Evolutionary conservation across 2,113 vertebrate genomes (phyloP).

Genomic region (Nycticorax nycticorax): DNA sequence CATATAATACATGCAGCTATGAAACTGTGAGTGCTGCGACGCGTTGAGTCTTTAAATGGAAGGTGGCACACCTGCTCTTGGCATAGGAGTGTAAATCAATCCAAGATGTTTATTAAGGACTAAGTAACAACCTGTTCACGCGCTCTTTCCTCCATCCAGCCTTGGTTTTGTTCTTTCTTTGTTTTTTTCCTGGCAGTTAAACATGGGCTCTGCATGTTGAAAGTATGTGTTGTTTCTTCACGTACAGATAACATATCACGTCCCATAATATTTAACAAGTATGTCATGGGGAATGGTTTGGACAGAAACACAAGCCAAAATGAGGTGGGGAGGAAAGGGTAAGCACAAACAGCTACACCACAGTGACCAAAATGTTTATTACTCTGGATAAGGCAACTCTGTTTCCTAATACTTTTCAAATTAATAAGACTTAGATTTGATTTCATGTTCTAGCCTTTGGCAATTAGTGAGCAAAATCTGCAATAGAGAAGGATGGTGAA

Average conservation of each 20-base stretch:
- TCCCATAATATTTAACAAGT: constrained; percentile 5
- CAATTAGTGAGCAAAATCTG: neutral
- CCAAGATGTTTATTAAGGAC: constrained; percentile 43
- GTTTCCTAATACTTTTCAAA: neutral
- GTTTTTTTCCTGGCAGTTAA: constrained; percentile 25
- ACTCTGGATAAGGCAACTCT: neutral
- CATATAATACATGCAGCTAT: neutral
- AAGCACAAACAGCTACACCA: constrained; percentile 26
- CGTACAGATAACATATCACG: neutral
- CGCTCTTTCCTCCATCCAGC: neutral
- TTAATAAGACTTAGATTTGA: neutral
- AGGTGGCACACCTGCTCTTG: constrained; percentile 47
- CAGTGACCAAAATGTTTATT: neutral
- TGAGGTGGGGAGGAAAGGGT: neutral
- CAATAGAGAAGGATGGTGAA: neutral
- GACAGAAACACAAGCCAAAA: neutral
- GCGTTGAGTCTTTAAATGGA: constrained; percentile 33
- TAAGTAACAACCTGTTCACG: constrained; percentile 11
- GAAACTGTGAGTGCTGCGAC: neutral
- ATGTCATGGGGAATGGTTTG: neutral
- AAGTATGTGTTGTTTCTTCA: constrained; percentile 8
- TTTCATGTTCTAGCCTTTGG: neutral
- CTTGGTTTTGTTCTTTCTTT: neutral
- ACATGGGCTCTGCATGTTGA: neutral
- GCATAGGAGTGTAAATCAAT: constrained; percentile 35